Evolutionary conservation across 2,113 vertebrate genomes (phyloP), one percentile per base, ranked within the genome.

Genomic region (Perca schrenkii): DNA sequence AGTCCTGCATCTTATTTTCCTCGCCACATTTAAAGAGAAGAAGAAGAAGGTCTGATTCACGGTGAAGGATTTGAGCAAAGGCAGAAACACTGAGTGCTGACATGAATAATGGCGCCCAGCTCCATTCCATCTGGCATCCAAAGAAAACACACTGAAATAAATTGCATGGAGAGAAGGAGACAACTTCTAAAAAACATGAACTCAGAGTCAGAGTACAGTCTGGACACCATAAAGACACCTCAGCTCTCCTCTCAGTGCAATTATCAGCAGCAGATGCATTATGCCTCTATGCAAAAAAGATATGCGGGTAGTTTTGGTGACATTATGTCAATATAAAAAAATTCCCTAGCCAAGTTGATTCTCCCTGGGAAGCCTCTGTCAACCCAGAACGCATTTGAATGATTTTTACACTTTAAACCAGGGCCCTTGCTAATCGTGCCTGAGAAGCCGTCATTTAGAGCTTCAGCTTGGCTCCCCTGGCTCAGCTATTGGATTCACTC

Each of bases 51-150:
- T 65, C 70, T 71, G 73, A 73, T 74, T 79, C 75, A 60, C 63
- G 6, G 70, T 34, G 79, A 82, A 79, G 54, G 68, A 1, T 80
- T 63, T 91, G 88, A 93, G 86, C 60, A 36, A 86, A 90, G 82
- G 70, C 91, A 90, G 91, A 91, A 52, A 46, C 82, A 69, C 79
- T 60, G 73, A 79, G 81, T 56, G 88, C 83, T 83, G 87, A 91
- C 85, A 90, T 88, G 88, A 89, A 88, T 80, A 79, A 93, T 88
- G 82, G 69, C 68, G 77, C 70, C 10, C 54, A 71, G 62, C 79
- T 89, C 57, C 69, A 78, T 76, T 91, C 80, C 83, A 86, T 52
- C 46, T 73, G 68, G 8, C 76, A 76, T 81, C 76, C 82, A 86
- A 86, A 87, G 83, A 87, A 88, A 91, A 87, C 40, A 88, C 49